Evolutionary conservation across 1,140 invertebrate species (phyloP).

Genomic region (Papilio polytes): DNA sequence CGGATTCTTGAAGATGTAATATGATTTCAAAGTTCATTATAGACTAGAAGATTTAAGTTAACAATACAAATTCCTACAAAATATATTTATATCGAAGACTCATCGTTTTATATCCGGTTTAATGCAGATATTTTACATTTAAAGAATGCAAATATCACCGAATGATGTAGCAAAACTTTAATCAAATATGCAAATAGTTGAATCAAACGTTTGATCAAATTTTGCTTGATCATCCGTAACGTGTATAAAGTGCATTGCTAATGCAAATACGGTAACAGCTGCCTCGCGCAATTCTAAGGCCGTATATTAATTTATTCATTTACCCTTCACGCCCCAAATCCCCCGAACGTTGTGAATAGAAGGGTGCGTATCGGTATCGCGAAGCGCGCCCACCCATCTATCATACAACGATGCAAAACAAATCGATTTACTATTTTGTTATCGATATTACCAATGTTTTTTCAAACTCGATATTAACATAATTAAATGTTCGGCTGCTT

Average conservation of each 20-base stretch:
- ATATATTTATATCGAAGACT: background rate
- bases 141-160: background rate
- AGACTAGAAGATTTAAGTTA: too few species aligned
- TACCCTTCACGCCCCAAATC: constrained; percentile 79
- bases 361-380: constrained; percentile 55
- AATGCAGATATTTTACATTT: constrained; percentile 11
- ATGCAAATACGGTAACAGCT: constrained; percentile 61
- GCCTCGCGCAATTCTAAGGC: constrained; percentile 62
- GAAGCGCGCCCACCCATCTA: constrained; percentile 68
- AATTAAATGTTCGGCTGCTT: background rate
- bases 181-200: constrained; percentile 36
- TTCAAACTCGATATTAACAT: background rate
- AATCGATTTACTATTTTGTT: constrained; percentile 71
- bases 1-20: too few species aligned
- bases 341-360: constrained; percentile 52
- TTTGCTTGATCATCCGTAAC: constrained; percentile 47
- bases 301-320: constrained; percentile 77
- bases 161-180: constrained; percentile 41
- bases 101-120: background rate
- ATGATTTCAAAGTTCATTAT: too few species aligned
- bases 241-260: constrained; percentile 46
- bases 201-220: constrained; percentile 43
- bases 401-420: constrained; percentile 68
- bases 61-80: background rate
- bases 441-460: constrained; percentile 45